Base-by-base conservation (phyloP, 2,888 invertebrate species). In the Phyto melanocephala region DNA sequence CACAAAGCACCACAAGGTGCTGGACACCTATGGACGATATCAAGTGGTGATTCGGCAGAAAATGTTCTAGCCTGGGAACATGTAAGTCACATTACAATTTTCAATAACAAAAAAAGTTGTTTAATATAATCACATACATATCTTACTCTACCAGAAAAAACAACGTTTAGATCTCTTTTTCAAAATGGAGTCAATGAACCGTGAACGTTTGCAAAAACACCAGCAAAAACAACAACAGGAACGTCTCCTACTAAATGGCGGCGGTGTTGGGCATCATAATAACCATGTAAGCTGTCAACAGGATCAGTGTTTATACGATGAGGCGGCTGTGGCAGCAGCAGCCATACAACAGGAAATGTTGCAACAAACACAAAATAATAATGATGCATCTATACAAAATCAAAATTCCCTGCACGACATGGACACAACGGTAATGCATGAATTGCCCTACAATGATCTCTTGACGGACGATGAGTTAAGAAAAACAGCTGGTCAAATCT, bases 11-110 rank as follows among this genome's bases (percentile, higher is more conserved):
- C 96, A 0, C 96, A 96, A 86, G 97, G 97, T 2, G 96, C 96
- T 1, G 97, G 97, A 0, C 97, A 97, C 90, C 93, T 97, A 45
- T 97, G 97, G 97, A 96, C 96, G 0, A 93, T 97, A 52, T 96
- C 96, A 0, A 95, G 93, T 87, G 92, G 93, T 13, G 93, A 93
- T 84, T 93, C 93, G 17, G 92, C 91, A 4, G 92, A 92, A 79
- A 91, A 91, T 86, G 92, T 91, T n/a, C 90, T 93, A 84, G 92
- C 93, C 35, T 92, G 92, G 92, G 93, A 93, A 86, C 92, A 93
- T 88, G 93, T 93, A 91, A 91, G 92, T 87, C 6, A 24, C 15
- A 42, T 0, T 13, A 11, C 15, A 17, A 11, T n/a, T n/a, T n/a
- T n/a, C n/a, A n/a, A n/a, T n/a, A n/a, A n/a, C n/a, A n/a, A n/a